These are phyloP conservation scores for Scopus umbretta DNA, from an alignment of 2,113 vertebrate genomes.

Conservation along the genomic window DNA sequence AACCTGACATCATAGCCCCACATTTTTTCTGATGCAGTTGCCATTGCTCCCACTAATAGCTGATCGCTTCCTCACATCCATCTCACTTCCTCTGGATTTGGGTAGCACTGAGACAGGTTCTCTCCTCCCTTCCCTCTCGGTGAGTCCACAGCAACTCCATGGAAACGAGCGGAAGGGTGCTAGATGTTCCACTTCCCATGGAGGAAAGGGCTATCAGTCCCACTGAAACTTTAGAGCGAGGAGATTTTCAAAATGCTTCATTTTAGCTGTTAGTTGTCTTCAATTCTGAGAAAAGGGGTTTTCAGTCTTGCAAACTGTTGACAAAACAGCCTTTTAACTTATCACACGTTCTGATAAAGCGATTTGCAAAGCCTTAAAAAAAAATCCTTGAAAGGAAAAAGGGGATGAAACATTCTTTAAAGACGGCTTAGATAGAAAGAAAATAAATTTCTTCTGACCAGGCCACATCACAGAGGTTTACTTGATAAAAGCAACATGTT, in stretches of 20 bases:
- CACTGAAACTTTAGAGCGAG: fast-evolving
- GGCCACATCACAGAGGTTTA: conserved; percentile 41
- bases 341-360: not conserved
- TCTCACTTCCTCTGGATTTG: not conserved
- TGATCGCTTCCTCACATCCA: not conserved
- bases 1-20: not conserved
- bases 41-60: not conserved
- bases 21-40: not conserved
- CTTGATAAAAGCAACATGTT: conserved; percentile 35
- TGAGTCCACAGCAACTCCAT: not conserved
- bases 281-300: not conserved
- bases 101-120: not conserved
- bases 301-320: not conserved
- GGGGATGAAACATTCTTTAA: not conserved
- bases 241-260: not conserved
- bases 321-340: not conserved
- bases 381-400: conserved; percentile 17
- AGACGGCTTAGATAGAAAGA: not conserved
- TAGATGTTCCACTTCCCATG: not conserved
- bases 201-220: not conserved
- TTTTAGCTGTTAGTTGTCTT: not conserved
- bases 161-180: not conserved
- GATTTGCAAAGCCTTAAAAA: not conserved
- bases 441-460: conserved; percentile 27
- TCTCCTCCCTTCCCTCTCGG: not conserved